Conservation (phyloP, 2,113 vertebrate species). For the Piliocolobus tephrosceles region DNA sequence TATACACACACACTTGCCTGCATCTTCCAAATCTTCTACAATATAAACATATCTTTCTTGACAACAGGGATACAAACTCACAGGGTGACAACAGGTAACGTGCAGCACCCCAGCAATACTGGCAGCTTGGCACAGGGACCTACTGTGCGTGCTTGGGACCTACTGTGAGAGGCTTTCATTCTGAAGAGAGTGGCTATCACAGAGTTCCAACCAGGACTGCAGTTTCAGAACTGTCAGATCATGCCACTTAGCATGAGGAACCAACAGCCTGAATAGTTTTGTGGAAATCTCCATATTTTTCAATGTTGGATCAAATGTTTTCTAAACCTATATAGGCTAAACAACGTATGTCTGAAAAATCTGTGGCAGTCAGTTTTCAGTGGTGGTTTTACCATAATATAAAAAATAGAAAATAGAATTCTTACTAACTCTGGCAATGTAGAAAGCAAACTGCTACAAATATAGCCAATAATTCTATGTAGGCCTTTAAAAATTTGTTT, state of each 20-base stretch:
- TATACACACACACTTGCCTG: neutral
- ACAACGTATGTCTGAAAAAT: neutral
- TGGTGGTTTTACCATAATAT: neutral
- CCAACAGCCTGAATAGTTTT: neutral
- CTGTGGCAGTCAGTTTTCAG: neutral
- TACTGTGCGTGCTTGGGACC: too few species aligned
- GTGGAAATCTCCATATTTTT: neutral
- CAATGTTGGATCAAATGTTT: neutral
- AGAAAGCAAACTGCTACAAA: neutral
- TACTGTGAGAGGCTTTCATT: too few species aligned
- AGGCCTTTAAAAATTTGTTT: neutral
- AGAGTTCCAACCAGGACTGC: too few species aligned
- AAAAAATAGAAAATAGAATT: neutral
- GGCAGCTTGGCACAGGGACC: neutral
- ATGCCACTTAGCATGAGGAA: neutral
- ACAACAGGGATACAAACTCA: neutral
- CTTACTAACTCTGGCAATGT: neutral
- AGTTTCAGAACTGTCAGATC: neutral
- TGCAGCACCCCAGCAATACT: fast-evolving
- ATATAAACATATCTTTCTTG: neutral
- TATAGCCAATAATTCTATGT: neutral
- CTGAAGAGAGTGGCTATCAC: neutral
- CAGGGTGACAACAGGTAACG: fast-evolving
- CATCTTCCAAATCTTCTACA: neutral
- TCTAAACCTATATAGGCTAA: neutral